Evolutionary conservation across 2,113 vertebrate species (phyloP), one percentile per base, ranked within the genome.

Genomic region (Protobothrops mucrosquamatus): DNA sequence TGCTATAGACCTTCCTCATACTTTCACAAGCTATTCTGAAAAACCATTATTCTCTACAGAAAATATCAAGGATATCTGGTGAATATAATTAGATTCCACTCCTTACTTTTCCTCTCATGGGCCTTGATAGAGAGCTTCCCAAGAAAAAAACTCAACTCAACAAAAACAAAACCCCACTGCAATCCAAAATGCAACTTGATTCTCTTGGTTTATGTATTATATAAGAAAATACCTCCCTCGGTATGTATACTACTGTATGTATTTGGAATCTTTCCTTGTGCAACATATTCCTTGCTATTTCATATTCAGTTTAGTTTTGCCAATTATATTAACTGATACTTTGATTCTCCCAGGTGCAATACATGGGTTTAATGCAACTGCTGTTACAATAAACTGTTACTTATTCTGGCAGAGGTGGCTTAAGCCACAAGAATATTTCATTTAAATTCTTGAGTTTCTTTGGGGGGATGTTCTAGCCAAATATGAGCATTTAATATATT

Each of bases 271-370:
- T 90, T 61, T 92, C 94, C 88, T 93, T 94, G 52, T 57, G 91
- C 64, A 92, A 56, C 34, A 93, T 18, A 5, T 90, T 39, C 89
- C 91, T 91, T 92, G 93, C 87, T 93, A 92, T 55, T 93, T 96
- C 95, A 95, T 90, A 94, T 93, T 22, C 85, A n/a, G 54, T 26
- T 86, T 74, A 93, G 81, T 34, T 46, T 11, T 95, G 90, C 69
- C 93, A 95, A 74, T 43, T 87, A 89, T 48, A 55, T 89, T 54
- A 89, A 64, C 69, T 39, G 89, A 89, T 89, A 93, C 91, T 55
- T 88, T 69, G 93, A 94, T 95, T 93, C 90, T 96, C 95, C 55
- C 94, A 95, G 95, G 94, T 96, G 91, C 22, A 7, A 43, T 29
- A n/a, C 52, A 43, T 74, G 94, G 94, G 24, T 94, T 92, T 90